Evolutionary conservation across 2,888 invertebrate species (phyloP), one percentile per base, ranked within the genome.

Genomic region (Globia sparganii): DNA sequence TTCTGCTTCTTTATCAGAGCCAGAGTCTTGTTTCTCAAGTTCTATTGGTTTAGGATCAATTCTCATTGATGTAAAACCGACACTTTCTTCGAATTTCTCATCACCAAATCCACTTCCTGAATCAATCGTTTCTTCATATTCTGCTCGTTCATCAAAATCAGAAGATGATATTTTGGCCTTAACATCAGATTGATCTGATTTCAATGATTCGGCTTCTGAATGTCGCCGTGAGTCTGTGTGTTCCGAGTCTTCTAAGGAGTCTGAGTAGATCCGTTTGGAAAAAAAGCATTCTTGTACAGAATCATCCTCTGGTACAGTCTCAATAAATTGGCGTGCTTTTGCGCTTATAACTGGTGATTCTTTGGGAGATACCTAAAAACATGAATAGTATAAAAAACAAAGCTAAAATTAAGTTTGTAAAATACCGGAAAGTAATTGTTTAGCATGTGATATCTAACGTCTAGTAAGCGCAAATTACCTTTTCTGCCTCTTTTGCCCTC

Each of bases 201-300:
- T 97, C 13, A 97, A 90, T 2, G 97, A 97, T 77, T 97, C 97
- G 0, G 97, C 97, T 91, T 97, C 97, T 11, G 97, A 97, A 84
- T 96, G 96, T 53, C 97, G 91, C 77, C 97, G 93, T 0, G 97
- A 97, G 81, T 97, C 97, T 1, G 96, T 94, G 62, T 97, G 96
- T 85, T 97, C 97, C 1, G 97, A 97, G 84, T 97, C 97, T 91
- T 97, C 97, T 77, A 97, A 89, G 0, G 97, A 97, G 85, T 97
- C 97, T 3, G 97, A 97, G 78, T 97, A 97, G 65, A 97, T 97
- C 34, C 97, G 93, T 88, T 97, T 97, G 0, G 97, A 97, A 84
- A 97, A 97, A 91, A 97, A 97, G 76, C 97, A 97, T 91, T 97
- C 97, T 89, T 97, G 97, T 13, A 97, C 97, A 9, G 97, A 97